phyloP scores from a whole-genome alignment of 2,113 vertebrate species.

The Calonectris borealis region DNA sequence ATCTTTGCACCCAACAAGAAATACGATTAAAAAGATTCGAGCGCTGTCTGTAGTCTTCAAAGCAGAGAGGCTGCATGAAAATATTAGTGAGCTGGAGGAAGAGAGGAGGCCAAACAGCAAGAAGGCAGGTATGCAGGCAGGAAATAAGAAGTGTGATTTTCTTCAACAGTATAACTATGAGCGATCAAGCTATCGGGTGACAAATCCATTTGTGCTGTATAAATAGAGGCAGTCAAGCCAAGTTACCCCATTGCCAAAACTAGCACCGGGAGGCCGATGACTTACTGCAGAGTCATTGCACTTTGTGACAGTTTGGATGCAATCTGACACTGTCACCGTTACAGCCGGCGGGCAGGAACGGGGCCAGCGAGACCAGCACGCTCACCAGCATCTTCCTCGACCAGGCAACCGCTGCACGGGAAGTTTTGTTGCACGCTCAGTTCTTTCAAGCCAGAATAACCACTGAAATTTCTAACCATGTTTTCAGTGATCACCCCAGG shows the following conservation, averaged over 20 bases:
- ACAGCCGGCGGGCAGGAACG: background rate
- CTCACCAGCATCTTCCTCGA: background rate
- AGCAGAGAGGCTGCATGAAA: background rate
- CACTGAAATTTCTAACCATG: background rate
- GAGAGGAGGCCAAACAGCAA: background rate
- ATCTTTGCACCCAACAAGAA: background rate
- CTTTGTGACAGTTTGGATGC: background rate
- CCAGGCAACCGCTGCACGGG: accelerated
- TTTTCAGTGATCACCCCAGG: background rate
- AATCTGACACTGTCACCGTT: background rate
- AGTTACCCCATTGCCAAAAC: background rate
- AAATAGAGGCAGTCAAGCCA: background rate
- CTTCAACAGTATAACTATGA: accelerated
- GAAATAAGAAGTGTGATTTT: background rate
- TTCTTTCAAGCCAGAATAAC: background rate
- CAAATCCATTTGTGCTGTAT: background rate
- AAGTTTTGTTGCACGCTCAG: background rate
- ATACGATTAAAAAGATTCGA: accelerated
- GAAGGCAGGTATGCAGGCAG: background rate
- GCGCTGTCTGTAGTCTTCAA: background rate
- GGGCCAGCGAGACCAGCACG: accelerated
- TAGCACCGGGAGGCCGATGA: background rate
- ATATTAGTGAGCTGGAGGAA: background rate
- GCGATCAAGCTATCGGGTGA: background rate
- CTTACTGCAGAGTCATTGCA: background rate